Evolutionary conservation across 2,113 vertebrate genomes (phyloP).

Genomic region (Burhinus bistriatus): DNA sequence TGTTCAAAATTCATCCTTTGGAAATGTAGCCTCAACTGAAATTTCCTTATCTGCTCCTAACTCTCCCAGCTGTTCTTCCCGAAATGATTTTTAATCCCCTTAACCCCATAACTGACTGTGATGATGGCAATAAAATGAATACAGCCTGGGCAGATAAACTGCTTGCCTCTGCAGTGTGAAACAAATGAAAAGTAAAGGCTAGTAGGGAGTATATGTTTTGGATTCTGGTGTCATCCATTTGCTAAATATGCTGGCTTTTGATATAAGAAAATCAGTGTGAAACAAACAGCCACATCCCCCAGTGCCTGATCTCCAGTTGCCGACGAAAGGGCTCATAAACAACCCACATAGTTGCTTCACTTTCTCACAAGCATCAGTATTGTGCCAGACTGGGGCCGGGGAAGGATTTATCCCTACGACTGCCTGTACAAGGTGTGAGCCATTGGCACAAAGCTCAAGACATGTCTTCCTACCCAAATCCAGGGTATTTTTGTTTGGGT

Average conservation of each 20-base stretch:
- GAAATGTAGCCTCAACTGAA: background rate
- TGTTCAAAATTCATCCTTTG: constrained; percentile 22
- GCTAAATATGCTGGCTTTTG: background rate
- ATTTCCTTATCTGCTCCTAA: background rate
- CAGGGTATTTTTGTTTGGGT: background rate
- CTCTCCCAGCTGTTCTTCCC: background rate
- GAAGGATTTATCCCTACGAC: background rate
- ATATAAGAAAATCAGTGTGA: background rate
- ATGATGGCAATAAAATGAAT: background rate
- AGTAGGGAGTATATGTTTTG: background rate
- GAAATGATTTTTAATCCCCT: background rate
- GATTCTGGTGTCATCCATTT: background rate
- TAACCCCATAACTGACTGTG: background rate
- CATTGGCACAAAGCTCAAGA: background rate
- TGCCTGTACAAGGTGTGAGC: background rate
- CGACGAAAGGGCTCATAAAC: background rate
- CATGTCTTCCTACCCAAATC: background rate
- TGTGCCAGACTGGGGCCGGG: background rate
- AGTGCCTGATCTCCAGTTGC: background rate
- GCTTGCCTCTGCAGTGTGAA: background rate
- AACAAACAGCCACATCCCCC: background rate
- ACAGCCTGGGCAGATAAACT: background rate
- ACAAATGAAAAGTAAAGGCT: background rate
- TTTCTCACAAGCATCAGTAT: background rate
- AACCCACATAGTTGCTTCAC: background rate